Percentiles rank a stretch among this genome's conserved stretches.
phyloP scores from a whole-genome alignment of 2,888 invertebrate species.

The Erpobdella octoculata region DNA sequence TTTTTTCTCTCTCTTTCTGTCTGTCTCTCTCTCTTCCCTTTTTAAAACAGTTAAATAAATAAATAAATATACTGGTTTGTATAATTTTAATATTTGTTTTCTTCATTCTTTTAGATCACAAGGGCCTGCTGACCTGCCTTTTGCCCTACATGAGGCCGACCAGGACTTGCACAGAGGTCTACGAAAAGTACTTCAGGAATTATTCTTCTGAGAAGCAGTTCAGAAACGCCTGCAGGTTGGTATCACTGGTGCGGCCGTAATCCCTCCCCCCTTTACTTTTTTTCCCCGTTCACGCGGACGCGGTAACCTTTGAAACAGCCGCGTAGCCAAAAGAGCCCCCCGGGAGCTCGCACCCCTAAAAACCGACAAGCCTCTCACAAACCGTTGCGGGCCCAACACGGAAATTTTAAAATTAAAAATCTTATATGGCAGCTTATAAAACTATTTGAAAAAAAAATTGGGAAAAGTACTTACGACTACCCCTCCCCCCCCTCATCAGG shows the following conservation, averaged over 20 bases:
- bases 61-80: no score
- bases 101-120: constrained; percentile 12
- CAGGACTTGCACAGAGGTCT: constrained; percentile 28
- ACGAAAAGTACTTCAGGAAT: constrained; percentile 27
- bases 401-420: no score
- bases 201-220: constrained; percentile 26
- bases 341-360: neutral
- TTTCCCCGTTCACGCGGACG: neutral
- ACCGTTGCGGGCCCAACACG: no score
- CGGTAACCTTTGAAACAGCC: neutral
- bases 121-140: constrained; percentile 20
- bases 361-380: neutral
- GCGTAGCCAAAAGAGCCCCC: neutral
- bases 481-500: no score
- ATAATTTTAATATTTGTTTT: neutral
- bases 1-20: no score
- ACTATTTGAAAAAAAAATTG: no score
- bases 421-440: no score
- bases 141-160: constrained; percentile 30
- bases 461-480: no score
- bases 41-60: no score
- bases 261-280: neutral
- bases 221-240: constrained; percentile 29
- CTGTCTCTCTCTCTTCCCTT: no score
- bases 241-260: no score